A percentile compares a stretch with the other conserved stretches of the same genome.
Conservation (phyloP, 2,888 invertebrate species). For the Trichopria drosophilae region DNA sequence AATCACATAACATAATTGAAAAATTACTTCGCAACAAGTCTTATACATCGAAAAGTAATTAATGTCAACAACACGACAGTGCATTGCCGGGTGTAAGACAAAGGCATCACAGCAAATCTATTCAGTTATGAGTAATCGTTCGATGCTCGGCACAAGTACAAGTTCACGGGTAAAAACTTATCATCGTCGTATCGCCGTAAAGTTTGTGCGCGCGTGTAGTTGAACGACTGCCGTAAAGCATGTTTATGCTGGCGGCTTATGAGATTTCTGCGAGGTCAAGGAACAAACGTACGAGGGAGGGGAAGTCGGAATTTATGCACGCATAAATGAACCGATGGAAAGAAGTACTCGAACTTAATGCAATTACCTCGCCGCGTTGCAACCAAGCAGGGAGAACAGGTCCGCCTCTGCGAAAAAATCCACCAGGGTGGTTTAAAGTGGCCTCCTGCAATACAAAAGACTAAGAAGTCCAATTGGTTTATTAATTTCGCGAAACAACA, state of each 20-base stretch:
- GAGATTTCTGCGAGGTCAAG: conserved; percentile 26
- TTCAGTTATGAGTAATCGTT: too few relatives aligned
- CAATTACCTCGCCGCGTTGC: conserved; percentile 50
- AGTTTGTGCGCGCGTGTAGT: background rate
- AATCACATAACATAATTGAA: too few relatives aligned
- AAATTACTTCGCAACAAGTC: too few relatives aligned
- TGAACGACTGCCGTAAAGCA: conserved; percentile 6
- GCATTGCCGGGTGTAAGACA: too few relatives aligned
- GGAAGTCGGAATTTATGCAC: conserved; percentile 35
- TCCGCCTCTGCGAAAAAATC: conserved; percentile 40
- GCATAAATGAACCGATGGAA: conserved; percentile 40
- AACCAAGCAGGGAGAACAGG: conserved; percentile 44
- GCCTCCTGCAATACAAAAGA: too few relatives aligned
- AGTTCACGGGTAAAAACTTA: conserved; percentile 4
- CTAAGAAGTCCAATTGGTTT: too few relatives aligned
- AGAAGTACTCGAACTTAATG: conserved; percentile 41
- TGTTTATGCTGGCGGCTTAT: conserved; percentile 19
- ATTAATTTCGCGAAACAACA: too few relatives aligned
- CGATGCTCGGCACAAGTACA: too few relatives aligned
- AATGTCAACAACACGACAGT: too few relatives aligned
- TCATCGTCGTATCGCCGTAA: background rate
- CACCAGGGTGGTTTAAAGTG: too few relatives aligned
- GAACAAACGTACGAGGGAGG: conserved; percentile 27
- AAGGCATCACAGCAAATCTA: too few relatives aligned
- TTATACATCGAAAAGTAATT: too few relatives aligned